These are phyloP conservation scores for Actinopyga echinites DNA, from an alignment of 53 echinoderm and acorn worm genomes.

Conservation along the genomic window DNA sequence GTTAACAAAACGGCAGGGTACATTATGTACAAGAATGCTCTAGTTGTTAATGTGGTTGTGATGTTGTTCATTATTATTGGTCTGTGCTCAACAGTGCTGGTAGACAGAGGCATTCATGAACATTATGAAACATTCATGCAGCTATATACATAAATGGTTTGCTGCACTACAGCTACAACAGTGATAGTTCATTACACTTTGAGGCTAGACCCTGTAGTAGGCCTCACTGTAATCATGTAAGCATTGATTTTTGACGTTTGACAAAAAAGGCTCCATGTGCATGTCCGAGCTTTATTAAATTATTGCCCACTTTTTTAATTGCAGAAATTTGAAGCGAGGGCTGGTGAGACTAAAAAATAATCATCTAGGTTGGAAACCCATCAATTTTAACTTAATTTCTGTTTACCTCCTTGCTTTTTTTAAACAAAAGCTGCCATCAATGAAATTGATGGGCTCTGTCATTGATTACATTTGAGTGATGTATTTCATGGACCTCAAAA, in stretches of 20 bases:
- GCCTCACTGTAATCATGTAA: slow-evolving; percentile 1
- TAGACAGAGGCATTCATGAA: too few relatives aligned
- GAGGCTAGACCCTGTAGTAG: neutral
- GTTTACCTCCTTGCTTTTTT: neutral
- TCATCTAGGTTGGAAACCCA: neutral
- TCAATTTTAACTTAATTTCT: slow-evolving; percentile 28
- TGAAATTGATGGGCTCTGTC: slow-evolving; percentile 14
- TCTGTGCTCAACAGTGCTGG: too few relatives aligned
- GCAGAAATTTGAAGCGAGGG: neutral
- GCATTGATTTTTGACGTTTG: slow-evolving; percentile 23
- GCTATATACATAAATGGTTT: too few relatives aligned
- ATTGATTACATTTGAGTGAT: neutral
- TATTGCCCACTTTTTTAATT: slow-evolving; percentile 16
- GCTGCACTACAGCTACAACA: too few relatives aligned
- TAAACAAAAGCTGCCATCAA: neutral
- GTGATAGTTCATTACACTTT: neutral
- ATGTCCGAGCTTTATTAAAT: slow-evolving; percentile 31
- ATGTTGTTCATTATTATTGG: too few relatives aligned
- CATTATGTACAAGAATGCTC: too few relatives aligned
- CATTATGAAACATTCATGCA: too few relatives aligned
- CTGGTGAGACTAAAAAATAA: slow-evolving; percentile 13
- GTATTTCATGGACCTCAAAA: neutral
- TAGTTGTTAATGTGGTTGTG: too few relatives aligned
- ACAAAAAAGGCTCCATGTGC: slow-evolving; percentile 8
- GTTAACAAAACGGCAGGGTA: too few relatives aligned